Evolutionary conservation across 2,113 vertebrate species (phyloP), one percentile per base, ranked within the genome.

Genomic region (Cottus gobio): DNA sequence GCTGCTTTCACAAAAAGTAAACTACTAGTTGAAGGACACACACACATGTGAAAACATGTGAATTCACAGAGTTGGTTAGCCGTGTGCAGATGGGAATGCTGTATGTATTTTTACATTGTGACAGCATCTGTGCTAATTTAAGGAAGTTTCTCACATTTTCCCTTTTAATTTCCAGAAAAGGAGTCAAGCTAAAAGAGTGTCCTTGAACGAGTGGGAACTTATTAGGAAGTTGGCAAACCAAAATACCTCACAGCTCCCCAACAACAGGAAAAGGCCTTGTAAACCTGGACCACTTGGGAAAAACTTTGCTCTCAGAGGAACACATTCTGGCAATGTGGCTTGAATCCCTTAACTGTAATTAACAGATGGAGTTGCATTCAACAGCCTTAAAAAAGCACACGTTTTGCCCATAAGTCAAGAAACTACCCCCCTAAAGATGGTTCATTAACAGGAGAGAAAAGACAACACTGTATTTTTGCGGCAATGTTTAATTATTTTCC

Each of bases 261-360:
- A 77, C 56, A 76, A 89, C 86, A 90, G 87, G 87, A 91, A 88
- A 81, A 76, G 70, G 65, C 48, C 44, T 86, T 71, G 73, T 71
- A 72, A 86, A 81, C 69, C 72, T 78, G 61, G 68, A 69, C 12
- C 18, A 30, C 26, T 77, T 68, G 26, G 52, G 68, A 24, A 39
- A 50, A 84, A 66, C 70, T 36, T 68, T 69, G 48, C 57, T 75
- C 36, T 48, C 57, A 58, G 24, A 75, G 44, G 71, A 63, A 77
- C 46, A 71, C 48, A 56, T 46, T 76, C 26, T 61, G 36, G 12
- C 42, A 18, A 46, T 18, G 61, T 20, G 52, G 37, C 13, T 66
- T 37, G 56, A 72, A 71, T 58, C 0, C 22, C 36, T 48, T 80
- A 7, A 57, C 34, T 72, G 30, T 34, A 16, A 5, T 70, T 16